A percentile compares a stretch with the other conserved stretches of the same genome.
Conservation (phyloP, 2,888 invertebrate species). For the Sussaba pulchella region DNA sequence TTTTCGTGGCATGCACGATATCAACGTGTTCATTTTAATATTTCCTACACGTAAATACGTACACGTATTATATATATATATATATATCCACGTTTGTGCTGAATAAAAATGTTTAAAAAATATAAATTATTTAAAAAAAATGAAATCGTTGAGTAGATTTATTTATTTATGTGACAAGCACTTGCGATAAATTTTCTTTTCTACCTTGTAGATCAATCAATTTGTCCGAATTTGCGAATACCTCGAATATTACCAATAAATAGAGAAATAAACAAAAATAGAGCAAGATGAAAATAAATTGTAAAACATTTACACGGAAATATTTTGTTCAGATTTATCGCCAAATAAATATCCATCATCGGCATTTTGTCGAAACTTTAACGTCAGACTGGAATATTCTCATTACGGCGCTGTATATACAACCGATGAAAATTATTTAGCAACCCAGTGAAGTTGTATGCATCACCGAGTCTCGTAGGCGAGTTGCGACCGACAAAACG, state of each 20-base stretch:
- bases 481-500: slow-evolving; percentile 43
- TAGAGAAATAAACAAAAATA: too few species aligned
- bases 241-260: neutral
- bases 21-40: slow-evolving; percentile 8
- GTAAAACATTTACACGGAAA: too few species aligned
- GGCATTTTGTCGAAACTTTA: too few species aligned
- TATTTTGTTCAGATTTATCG: too few species aligned
- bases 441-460: neutral
- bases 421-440: slow-evolving; percentile 16
- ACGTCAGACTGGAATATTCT: too few species aligned
- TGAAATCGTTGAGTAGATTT: slow-evolving; percentile 18
- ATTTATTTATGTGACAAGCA: slow-evolving; percentile 31
- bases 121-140: neutral
- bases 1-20: slow-evolving; percentile 43
- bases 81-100: neutral
- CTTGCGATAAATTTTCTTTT: neutral
- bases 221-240: too few species aligned
- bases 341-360: too few species aligned
- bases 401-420: neutral
- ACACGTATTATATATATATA: neutral
- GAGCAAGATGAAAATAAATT: too few species aligned
- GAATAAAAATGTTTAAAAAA: slow-evolving; percentile 14
- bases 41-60: neutral
- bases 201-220: neutral
- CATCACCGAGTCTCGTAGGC: slow-evolving; percentile 27